Base-by-base conservation (phyloP, 2,113 vertebrate species). In the Larimichthys polyactis region DNA sequence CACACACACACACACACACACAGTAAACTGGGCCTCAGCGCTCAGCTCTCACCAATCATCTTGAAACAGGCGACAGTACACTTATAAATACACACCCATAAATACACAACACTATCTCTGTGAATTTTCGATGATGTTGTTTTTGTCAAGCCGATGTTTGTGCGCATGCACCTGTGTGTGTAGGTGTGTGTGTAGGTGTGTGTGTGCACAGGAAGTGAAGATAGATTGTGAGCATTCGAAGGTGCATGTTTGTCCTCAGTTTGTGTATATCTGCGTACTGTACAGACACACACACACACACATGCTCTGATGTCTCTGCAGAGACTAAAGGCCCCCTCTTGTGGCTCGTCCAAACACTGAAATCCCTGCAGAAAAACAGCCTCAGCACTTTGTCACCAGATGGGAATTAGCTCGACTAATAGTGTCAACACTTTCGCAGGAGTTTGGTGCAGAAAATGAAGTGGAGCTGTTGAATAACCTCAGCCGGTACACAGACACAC, bases 1-100 rank as follows among this genome's bases (percentile, higher is more conserved):
- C 17, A 51, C 27, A 48, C 55, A 29, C 20, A 55, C 51, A 71
- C 58, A 78, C 29, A 19, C 46, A 54, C 27, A 46, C 16, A 44
- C 32, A 43, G 29, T 58, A 58, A 84, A 87, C 36, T 62, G 52
- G 69, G 62, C 40, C 48, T 72, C 17, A 62, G 78, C 8, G 4
- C 68, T 79, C 27, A 32, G 11, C 66, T 73, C 74, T 74, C 40
- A 76, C 24, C 44, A 60, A 57, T 87, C 49, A 71, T 80, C 48
- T 66, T 49, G 29, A 49, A 82, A 79, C 77, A 71, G 78, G 52
- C 67, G 17, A 8, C 75, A 72, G 48, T 32, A 16, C 54, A 11
- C n/a, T 62, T 74, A 74, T 71, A 85, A 86, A 82, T 58, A 84
- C 58, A 68, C 62, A 62, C n/a, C 58, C 71, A 74, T 71, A 85